Evolutionary conservation across 2,113 vertebrate genomes (phyloP).

Genomic region (Taxidea taxus): DNA sequence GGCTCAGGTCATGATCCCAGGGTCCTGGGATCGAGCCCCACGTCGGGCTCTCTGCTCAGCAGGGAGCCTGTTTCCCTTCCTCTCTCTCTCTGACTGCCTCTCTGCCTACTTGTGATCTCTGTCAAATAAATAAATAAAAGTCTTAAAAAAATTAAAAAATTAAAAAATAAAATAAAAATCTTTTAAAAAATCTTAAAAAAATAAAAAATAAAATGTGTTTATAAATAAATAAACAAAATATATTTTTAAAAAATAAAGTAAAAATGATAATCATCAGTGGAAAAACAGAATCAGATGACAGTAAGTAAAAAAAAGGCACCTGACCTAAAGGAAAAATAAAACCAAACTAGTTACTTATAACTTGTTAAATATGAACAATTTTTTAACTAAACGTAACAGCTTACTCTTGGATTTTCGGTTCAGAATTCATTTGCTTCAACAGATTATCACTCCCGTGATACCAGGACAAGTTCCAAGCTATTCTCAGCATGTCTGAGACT

Average conservation of each 20-base stretch:
- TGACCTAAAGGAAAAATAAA: constrained; percentile 13
- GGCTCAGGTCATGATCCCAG: too few relatives aligned
- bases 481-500: constrained; percentile 88
- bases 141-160: too few relatives aligned
- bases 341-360: background rate
- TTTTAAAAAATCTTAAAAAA: too few relatives aligned
- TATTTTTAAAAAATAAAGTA: background rate
- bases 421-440: constrained; percentile 75
- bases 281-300: background rate
- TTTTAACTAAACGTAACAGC: constrained; percentile 49
- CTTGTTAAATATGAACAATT: background rate
- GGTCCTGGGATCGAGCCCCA: too few relatives aligned
- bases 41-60: too few relatives aligned
- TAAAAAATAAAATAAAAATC: too few relatives aligned
- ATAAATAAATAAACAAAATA: too few relatives aligned
- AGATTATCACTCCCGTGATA: constrained; percentile 88
- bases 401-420: constrained; percentile 83
- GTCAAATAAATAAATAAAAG: too few relatives aligned
- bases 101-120: too few relatives aligned
- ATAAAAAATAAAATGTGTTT: too few relatives aligned
- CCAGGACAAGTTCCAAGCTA: constrained; percentile 94
- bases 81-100: too few relatives aligned
- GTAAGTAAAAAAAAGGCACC: constrained; percentile 21
- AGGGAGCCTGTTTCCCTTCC: too few relatives aligned
- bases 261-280: constrained; percentile 25